Base-by-base conservation (phyloP, 2,113 vertebrate species). In the Halcyon malimbica region DNA sequence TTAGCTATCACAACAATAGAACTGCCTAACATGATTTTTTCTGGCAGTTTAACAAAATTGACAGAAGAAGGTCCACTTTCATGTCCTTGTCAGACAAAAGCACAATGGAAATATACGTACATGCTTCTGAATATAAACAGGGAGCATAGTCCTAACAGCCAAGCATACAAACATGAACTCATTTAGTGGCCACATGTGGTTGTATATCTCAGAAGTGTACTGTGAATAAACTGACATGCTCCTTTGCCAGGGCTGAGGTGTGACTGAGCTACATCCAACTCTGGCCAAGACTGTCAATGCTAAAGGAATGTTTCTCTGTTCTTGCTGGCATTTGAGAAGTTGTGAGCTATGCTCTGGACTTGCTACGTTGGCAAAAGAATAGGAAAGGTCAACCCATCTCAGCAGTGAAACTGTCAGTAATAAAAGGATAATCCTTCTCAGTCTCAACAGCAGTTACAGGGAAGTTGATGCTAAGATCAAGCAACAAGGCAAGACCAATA, bases 341-440 rank as follows among this genome's bases (percentile, higher is more conserved):
- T 94, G 46, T 87, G 88, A 95, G 62, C 85, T 89, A n/a, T 74
- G 76, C 83, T 94, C 75, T 90, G 81, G 71, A 62, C 60, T 92
- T 89, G 69, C 64, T 91, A 10, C 15, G 1, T 18, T 87, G 83
- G 62, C 83, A 87, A 50, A 73, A 84, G 81, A 62, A 71, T 79
- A 88, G 78, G 63, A 92, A 92, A 86, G 84, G 71, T 96, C 83
- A 90, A 23, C 57, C 21, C 53, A 54, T 95, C 68, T 94, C 83
- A 79, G 67, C 70, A 92, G 83, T 67, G 84, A 95, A 93, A 89
- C 87, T 96, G 90, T 91, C 93, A 84, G 71, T 64, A 83, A 57
- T n/a, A 33, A 94, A 93, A 83, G 53, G 71, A 90, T 92, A 92
- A 96, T 96, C 73, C 64, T 94, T 39, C 85, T 96, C 81, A 70